Percentiles rank a stretch among this genome's conserved stretches.
Conservation (phyloP, 2,888 invertebrate genomes). For the Ennomos fuscantarius region DNA sequence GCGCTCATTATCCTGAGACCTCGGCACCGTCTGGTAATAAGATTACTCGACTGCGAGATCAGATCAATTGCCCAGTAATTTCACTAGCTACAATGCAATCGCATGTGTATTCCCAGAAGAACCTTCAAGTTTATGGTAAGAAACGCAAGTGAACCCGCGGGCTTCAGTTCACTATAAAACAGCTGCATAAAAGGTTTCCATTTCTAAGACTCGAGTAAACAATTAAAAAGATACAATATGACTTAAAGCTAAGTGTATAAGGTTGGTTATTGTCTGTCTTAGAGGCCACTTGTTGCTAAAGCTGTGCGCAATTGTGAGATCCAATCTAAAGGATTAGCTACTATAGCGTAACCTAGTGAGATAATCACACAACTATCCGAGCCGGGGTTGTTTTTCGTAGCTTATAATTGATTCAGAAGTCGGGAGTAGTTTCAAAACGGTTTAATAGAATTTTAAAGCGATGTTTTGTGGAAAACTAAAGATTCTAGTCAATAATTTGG, state of each 20-base stretch:
- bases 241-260: slow-evolving; percentile 5
- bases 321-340: slow-evolving; percentile 51
- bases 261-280: slow-evolving; percentile 18
- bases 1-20: too few species aligned
- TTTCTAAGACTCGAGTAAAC: slow-evolving; percentile 14
- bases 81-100: too few species aligned
- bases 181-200: slow-evolving; percentile 27
- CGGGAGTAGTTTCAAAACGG: background rate
- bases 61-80: too few species aligned
- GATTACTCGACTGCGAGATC: too few species aligned
- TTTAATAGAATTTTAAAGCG: slow-evolving; percentile 3
- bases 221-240: slow-evolving; percentile 22
- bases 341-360: slow-evolving; percentile 37
- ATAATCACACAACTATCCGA: slow-evolving; percentile 25
- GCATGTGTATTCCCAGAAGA: too few species aligned
- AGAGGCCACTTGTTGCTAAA: slow-evolving; percentile 46
- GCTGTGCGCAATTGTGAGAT: slow-evolving; percentile 36
- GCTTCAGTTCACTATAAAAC: slow-evolving; percentile 9
- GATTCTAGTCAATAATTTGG: background rate
- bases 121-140: too few species aligned
- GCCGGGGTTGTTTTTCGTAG: slow-evolving; percentile 15
- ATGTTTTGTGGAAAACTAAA: background rate
- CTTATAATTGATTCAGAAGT: slow-evolving; percentile 18
- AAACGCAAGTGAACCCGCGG: too few species aligned
- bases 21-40: too few species aligned